A percentile compares a stretch with the other conserved stretches of the same genome.
Conservation (phyloP, 2,113 vertebrate species). For the Poeciliopsis prolifica region DNA sequence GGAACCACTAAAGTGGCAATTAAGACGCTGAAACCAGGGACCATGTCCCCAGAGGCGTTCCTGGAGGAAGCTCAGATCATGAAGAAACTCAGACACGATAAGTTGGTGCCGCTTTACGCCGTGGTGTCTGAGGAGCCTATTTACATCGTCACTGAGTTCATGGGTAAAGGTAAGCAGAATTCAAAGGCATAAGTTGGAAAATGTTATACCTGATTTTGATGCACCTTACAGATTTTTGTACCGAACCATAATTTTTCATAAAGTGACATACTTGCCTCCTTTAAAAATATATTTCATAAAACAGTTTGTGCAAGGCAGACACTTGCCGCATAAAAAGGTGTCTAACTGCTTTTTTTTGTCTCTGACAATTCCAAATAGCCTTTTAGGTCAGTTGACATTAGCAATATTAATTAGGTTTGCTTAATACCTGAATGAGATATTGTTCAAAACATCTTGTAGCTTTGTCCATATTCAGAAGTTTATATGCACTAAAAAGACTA, state of each 20-base stretch:
- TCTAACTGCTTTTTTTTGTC: neutral
- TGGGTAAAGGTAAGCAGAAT: conserved; percentile 89
- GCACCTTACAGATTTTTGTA: neutral
- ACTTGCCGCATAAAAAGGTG: no score
- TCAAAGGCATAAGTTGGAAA: neutral
- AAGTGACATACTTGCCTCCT: neutral
- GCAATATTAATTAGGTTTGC: neutral
- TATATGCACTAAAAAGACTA: no score
- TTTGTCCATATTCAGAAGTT: no score
- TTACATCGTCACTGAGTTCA: conserved; percentile 96
- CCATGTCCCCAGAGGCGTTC: conserved; percentile 98
- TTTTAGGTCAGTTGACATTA: no score
- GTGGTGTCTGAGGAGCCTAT: conserved; percentile 98
- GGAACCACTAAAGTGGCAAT: conserved; percentile 98
- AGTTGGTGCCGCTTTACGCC: conserved; percentile 94
- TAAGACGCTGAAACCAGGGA: conserved; percentile 96
- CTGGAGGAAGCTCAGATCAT: conserved; percentile 98
- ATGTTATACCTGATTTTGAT: no score
- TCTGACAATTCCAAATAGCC: no score
- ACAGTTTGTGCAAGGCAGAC: neutral
- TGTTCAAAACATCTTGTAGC: no score
- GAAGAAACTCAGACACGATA: conserved; percentile 97
- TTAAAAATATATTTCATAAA: no score
- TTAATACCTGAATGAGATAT: neutral
- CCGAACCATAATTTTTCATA: neutral